Evolutionary conservation across 2,113 vertebrate species (phyloP), one percentile per base, ranked within the genome.

Genomic region (Bostrychus sinensis): DNA sequence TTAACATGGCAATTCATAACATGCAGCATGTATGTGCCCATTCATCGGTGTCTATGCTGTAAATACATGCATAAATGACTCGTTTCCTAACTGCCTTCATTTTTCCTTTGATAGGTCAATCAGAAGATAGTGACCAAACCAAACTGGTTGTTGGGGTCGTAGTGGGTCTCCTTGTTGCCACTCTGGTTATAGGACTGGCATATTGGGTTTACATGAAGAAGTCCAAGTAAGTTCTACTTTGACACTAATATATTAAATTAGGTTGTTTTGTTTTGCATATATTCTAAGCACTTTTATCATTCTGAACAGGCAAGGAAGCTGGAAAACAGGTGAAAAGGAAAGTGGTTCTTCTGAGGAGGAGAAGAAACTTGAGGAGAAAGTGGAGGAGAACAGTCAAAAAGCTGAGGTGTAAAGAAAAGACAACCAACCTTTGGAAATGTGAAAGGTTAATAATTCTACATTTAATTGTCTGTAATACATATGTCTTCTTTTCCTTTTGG

Each of bases 321-420:
- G 92, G 91, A 93, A 96, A 94, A 94, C 95, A 55, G 95, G 95
- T 69, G 95, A 96, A 82, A 97, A 96, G 85, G 92, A 93, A 75
- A 69, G 82, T 5, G 90, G 89, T 2, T 89, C 89, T 11, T 78
- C 85, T 25, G 91, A 93, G 75, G 91, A 92, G 75, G 91, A 90
- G 83, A 91, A 91, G 89, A 98, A 90, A 89, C 95, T 91, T 91
- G 96, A 98, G 93, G 92, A 97, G 92, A 92, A 97, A 93, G 80
- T 96, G 78, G 96, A 98, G 85, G 95, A 95, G 90, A 97, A 95
- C 84, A 96, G 94, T 84, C 96, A 98, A 81, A 98, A 98, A 91
- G 93, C 94, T 66, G 96, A 98, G 84, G 92, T 94, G 91, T 97
- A 96, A 94, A 89, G 60, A 71, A 66, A 63, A 55, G 10, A 28